A percentile compares a stretch with the other conserved stretches of the same genome.
Evolutionary conservation across 2,113 vertebrate genomes (phyloP).

Genomic region (Athene cunicularia): DNA sequence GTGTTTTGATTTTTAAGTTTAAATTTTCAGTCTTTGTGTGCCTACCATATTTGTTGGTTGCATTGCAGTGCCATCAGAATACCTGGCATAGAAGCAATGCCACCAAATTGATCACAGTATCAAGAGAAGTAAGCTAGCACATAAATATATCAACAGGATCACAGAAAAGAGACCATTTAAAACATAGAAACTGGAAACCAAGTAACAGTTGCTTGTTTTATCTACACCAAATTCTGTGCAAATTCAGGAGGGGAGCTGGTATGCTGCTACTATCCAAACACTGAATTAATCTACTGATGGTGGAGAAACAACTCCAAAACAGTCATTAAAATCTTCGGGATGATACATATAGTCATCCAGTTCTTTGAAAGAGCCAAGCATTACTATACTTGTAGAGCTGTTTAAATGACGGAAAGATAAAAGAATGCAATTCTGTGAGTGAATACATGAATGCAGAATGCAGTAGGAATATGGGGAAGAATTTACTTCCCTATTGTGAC

Average conservation of each 20-base stretch:
- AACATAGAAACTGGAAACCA: neutral
- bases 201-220: neutral
- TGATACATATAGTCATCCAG: neutral
- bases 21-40: neutral
- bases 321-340: neutral
- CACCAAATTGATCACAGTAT: neutral
- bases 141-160: neutral
- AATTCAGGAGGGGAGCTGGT: neutral
- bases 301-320: neutral
- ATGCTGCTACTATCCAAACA: neutral
- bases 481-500: neutral
- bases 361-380: neutral
- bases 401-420: neutral
- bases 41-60: neutral
- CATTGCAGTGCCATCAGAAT: neutral
- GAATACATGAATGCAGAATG: neutral
- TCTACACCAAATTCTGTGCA: neutral
- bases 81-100: neutral
- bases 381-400: neutral
- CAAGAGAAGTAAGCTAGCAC: neutral
- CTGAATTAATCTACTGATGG: neutral
- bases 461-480: neutral
- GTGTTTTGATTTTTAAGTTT: neutral
- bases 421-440: neutral
- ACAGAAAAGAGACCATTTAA: neutral